These are phyloP conservation scores for Cantharis rustica DNA, from an alignment of 2,888 invertebrate genomes.

Conservation along the genomic window DNA sequence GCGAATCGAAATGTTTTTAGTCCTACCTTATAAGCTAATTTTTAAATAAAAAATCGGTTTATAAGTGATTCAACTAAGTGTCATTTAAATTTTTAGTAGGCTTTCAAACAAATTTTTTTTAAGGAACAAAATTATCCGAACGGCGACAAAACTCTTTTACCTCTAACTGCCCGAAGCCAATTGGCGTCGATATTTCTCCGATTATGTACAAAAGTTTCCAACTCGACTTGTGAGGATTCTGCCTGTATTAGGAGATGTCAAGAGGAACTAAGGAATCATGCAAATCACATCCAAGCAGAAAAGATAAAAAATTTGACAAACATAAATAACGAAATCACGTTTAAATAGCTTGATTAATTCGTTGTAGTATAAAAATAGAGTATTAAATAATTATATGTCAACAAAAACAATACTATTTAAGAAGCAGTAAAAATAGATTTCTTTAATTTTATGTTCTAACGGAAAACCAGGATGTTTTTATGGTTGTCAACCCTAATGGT, in stretches of 20 bases:
- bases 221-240: background rate
- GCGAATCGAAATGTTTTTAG: background rate
- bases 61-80: background rate
- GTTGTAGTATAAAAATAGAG: background rate
- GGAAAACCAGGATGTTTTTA: background rate
- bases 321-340: background rate
- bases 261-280: background rate
- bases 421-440: background rate
- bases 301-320: background rate
- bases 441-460: background rate
- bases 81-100: background rate
- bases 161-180: background rate
- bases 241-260: background rate
- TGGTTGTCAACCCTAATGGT: background rate
- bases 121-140: background rate
- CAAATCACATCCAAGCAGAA: background rate
- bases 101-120: background rate
- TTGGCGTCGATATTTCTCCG: background rate
- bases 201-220: background rate
- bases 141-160: background rate
- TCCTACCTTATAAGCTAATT: background rate
- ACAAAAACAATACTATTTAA: background rate
- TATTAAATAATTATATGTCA: background rate
- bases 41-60: background rate
- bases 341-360: background rate